Percentiles rank a stretch among this genome's conserved stretches.
Conservation (phyloP, 2,113 vertebrate species). For the Heteronetta atricapilla region DNA sequence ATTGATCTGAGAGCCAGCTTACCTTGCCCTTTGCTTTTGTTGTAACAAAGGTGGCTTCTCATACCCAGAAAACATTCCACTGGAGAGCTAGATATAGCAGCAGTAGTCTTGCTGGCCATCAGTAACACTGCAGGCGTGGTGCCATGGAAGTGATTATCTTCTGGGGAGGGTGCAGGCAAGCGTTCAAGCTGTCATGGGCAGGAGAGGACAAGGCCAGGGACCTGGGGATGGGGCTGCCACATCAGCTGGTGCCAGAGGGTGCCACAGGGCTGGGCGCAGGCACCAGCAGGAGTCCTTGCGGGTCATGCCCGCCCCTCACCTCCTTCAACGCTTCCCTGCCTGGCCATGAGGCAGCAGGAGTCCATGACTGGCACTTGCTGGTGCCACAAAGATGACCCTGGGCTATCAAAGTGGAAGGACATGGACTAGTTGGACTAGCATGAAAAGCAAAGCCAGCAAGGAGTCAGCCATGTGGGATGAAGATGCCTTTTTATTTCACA, state of each 20-base stretch:
- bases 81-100: not conserved
- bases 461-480: not conserved
- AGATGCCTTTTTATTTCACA: not conserved
- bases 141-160: not conserved
- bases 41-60: too few species aligned
- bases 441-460: not conserved
- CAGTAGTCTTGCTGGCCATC: not conserved
- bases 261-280: not conserved
- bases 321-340: not conserved
- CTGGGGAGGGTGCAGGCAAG: rapidly evolving
- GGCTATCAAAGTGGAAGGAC: not conserved
- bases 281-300: not conserved
- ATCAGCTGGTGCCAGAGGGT: rapidly evolving
- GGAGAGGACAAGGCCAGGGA: not conserved
- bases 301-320: rapidly evolving
- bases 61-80: too few species aligned
- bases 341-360: not conserved
- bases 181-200: rapidly evolving
- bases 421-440: rapidly evolving
- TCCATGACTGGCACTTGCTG: rapidly evolving
- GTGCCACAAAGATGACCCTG: not conserved
- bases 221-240: not conserved
- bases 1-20: not conserved
- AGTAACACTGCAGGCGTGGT: not conserved
- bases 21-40: not conserved